phyloP scores from a whole-genome alignment of 2,888 invertebrate species.

The Kuschelorhynchus macadamiae region DNA sequence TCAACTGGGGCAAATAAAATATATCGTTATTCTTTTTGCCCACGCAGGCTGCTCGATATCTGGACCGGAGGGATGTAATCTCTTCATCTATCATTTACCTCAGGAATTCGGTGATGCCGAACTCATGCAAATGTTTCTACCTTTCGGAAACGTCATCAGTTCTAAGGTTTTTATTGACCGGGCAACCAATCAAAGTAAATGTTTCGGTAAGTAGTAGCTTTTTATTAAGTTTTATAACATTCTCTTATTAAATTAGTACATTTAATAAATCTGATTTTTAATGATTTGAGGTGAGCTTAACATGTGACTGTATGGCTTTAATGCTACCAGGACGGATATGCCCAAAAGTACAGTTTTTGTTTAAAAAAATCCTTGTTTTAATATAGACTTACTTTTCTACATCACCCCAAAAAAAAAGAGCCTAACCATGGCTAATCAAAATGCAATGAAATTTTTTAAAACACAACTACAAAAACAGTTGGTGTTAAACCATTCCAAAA shows the following conservation, averaged over 20 bases:
- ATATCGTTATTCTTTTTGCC: constrained; percentile 32
- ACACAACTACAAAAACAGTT: no score
- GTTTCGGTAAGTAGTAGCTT: constrained; percentile 96
- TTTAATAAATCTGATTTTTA: no score
- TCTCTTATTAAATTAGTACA: constrained; percentile 2
- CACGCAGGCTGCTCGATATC: constrained; percentile 91
- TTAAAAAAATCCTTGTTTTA: no score
- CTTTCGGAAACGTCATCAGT: constrained; percentile 99
- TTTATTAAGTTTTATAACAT: constrained; percentile 11
- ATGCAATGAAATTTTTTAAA: background rate
- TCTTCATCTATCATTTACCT: constrained; percentile 99
- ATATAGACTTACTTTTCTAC: no score
- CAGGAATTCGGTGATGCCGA: constrained; percentile 99
- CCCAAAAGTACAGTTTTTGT: background rate
- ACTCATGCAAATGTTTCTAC: constrained; percentile 99
- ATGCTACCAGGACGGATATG: no score
- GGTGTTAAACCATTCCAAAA: no score
- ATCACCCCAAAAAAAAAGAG: no score
- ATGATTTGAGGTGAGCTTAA: no score
- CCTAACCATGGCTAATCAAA: no score
- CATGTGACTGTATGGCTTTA: no score
- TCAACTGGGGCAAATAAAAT: background rate
- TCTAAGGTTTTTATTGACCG: constrained; percentile 99
- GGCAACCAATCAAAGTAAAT: constrained; percentile 99
- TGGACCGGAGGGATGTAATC: constrained; percentile 99